phyloP scores from a whole-genome alignment of 2,113 vertebrate species.

The Podarcis cretensis region DNA sequence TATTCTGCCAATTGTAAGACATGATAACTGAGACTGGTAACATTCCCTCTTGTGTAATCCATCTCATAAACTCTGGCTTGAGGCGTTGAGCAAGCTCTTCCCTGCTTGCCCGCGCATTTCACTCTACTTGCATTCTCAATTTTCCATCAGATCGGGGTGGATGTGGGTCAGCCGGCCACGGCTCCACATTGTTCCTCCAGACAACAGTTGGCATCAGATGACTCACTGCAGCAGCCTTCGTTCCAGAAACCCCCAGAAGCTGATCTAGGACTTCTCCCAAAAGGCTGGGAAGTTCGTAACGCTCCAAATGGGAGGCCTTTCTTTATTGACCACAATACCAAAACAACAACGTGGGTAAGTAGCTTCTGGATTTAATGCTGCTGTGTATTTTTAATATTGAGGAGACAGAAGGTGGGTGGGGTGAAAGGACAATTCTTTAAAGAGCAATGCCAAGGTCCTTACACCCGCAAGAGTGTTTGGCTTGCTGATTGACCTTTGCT shows the following conservation, averaged over 20 bases:
- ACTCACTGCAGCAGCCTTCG: conserved; percentile 73
- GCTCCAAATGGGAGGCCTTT: conserved; percentile 91
- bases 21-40: too few species aligned
- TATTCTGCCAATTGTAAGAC: too few species aligned
- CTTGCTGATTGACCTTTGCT: neutral
- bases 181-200: conserved; percentile 64
- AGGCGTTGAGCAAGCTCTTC: neutral
- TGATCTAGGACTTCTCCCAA: conserved; percentile 83
- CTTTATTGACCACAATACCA: conserved; percentile 95
- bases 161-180: conserved; percentile 64
- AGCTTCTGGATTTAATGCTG: conserved; percentile 1
- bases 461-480: neutral
- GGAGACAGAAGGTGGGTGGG: neutral
- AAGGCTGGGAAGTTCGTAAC: conserved; percentile 93
- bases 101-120: neutral
- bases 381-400: neutral
- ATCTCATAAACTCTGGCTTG: neutral
- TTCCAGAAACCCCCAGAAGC: conserved; percentile 63
- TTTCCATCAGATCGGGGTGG: conserved; percentile 68
- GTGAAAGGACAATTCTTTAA: neutral
- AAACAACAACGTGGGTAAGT: conserved; percentile 94
- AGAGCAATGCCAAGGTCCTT: neutral
- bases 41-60: too few species aligned
- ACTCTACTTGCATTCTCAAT: too few species aligned
- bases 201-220: conserved; percentile 61